phyloP scores from a whole-genome alignment of 2,113 vertebrate species.

The Ciconia maguari region DNA sequence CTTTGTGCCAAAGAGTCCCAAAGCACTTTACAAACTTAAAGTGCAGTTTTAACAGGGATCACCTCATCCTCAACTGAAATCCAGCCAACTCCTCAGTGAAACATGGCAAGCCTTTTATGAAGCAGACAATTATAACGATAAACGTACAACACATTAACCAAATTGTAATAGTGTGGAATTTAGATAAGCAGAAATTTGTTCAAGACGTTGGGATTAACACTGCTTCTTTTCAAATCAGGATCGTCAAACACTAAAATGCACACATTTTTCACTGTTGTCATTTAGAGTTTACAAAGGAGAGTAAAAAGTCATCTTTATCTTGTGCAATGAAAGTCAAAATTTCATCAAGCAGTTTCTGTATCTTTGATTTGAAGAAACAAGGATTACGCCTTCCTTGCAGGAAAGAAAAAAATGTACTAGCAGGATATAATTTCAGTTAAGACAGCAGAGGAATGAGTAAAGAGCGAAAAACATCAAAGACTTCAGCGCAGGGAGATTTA shows the following conservation, averaged over 20 bases:
- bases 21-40: background rate
- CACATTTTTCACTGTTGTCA: background rate
- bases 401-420: background rate
- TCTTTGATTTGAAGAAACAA: background rate
- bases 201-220: background rate
- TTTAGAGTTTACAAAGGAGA: background rate
- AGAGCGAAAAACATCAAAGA: rapidly evolving
- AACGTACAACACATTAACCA: background rate
- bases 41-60: background rate
- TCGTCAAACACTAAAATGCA: background rate
- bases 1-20: background rate
- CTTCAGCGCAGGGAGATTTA: rapidly evolving
- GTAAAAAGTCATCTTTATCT: background rate
- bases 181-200: background rate
- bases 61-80: conserved; percentile 1
- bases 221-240: background rate
- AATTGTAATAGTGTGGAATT: background rate
- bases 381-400: background rate
- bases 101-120: background rate
- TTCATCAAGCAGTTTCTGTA: background rate
- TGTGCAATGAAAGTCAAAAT: background rate
- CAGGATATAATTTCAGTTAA: background rate
- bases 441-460: background rate
- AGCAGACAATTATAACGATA: background rate
- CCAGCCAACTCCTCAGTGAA: background rate